Base-by-base conservation (phyloP, 2,113 vertebrate species). In the Ciconia boyciana region DNA sequence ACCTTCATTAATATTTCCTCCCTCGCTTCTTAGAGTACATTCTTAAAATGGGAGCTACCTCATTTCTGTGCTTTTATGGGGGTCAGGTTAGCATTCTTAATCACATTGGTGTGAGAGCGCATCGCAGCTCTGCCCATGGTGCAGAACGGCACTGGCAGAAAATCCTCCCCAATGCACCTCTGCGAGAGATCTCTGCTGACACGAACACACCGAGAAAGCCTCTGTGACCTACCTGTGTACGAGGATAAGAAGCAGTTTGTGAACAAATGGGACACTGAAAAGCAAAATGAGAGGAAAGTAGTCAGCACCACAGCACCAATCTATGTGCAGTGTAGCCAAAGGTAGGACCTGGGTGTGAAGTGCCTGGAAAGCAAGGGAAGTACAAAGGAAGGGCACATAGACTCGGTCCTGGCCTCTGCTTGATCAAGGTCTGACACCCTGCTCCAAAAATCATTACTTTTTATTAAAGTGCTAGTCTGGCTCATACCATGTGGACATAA, bases 311-410 rank as follows among this genome's bases (percentile, higher is more conserved):
- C 15, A 36, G 64, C 54, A 20, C 7, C 3, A 39, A 44, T 21
- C 25, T 1, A 2, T 1, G 6, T 1, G 1, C 36, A 32, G 62
- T 0, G 1, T 2, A 13, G 66, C 39, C 49, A 5, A 5, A 5
- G 20, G 51, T 13, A 36, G 32, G 44, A 25, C 28, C 52, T 51
- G n/a, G 32, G 19, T 5, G 8, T 1, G 7, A 76, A 41, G 46
- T 1, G 17, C 20, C 39, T 16, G 29, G 29, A 31, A 29, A 16
- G 46, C 10, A 5, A 43, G 19, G 18, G 12, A 49, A 15, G 28
- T 0, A 0, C 49, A 39, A 1, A 16, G 17, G 5, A 8, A 69
- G 16, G 6, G 5, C 2, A 0, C 0, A 8, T 0, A 51, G 55
- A 34, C 57, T 57, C 1, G 0, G 28, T 32, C 55, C 69, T 17